These are phyloP conservation scores for Augochlorella aurata DNA, from an alignment of 2,888 invertebrate species.

Conservation along the genomic window DNA sequence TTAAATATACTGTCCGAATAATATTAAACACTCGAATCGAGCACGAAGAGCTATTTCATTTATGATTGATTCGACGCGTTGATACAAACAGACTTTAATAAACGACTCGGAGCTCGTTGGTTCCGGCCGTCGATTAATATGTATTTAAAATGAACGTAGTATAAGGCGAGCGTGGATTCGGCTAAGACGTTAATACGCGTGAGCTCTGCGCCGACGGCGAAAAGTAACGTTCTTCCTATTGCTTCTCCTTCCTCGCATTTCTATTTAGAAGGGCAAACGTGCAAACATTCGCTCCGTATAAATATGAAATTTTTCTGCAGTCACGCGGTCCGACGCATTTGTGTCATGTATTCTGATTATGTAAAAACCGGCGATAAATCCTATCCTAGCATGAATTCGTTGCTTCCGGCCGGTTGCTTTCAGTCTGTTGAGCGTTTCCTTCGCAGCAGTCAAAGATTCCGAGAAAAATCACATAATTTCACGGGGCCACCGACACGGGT, in stretches of 20 bases:
- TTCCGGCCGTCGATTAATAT: background rate
- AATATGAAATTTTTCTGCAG: constrained; percentile 56
- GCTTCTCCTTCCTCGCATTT: background rate
- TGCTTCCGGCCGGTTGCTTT: constrained; percentile 76
- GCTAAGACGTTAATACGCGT: background rate
- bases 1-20: background rate
- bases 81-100: background rate
- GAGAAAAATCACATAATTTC: constrained; percentile 25
- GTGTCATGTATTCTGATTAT: constrained; percentile 73
- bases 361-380: constrained; percentile 78
- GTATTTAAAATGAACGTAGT: background rate
- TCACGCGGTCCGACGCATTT: constrained; percentile 57
- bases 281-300: constrained; percentile 54
- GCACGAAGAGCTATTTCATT: background rate
- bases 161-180: background rate
- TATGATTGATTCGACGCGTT: background rate
- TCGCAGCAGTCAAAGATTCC: constrained; percentile 4
- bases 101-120: no score
- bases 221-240: background rate
- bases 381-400: constrained; percentile 77
- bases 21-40: background rate
- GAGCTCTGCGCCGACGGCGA: background rate
- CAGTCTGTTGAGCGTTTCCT: constrained; percentile 27
- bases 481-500: background rate
- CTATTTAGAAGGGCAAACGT: constrained; percentile 48